phyloP scores from a whole-genome alignment of 2,797 vertebrate species.

The Lagodon rhomboides region DNA sequence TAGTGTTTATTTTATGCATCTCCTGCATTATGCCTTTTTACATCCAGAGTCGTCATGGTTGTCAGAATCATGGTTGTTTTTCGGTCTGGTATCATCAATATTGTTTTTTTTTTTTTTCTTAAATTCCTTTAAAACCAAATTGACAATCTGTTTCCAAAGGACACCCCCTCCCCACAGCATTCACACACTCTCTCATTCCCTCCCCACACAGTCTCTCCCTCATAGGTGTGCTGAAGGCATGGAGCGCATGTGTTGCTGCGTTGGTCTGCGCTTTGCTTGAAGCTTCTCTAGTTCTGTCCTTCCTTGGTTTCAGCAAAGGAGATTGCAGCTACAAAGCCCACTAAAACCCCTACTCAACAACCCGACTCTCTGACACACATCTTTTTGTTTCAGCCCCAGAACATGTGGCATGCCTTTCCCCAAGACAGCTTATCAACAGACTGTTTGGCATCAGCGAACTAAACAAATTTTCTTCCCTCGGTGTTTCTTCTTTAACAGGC shows the following conservation, averaged over 20 bases:
- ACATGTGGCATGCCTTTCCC: conserved; percentile 72
- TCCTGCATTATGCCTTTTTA: conserved; percentile 21
- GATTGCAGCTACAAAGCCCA: conserved; percentile 64
- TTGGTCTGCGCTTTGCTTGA: conserved; percentile 84
- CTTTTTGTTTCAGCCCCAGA: conserved; percentile 75
- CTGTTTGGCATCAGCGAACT: conserved; percentile 59
- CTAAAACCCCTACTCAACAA: conserved; percentile 50
- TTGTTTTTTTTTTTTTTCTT: background rate
- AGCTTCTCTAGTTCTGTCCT: conserved; percentile 75
- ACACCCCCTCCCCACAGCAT: background rate
- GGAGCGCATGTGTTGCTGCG: conserved; percentile 95
- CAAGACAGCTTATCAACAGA: conserved; percentile 63
- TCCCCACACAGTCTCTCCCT: conserved; percentile 78
- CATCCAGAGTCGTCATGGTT: conserved; percentile 24
- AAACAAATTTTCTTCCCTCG: conserved; percentile 67
- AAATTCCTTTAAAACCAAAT: conserved; percentile 8
- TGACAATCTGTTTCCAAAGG: conserved; percentile 71
- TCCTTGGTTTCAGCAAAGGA: conserved; percentile 77
- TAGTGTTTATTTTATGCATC: conserved; percentile 30
- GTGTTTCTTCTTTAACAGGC: conserved; percentile 80
- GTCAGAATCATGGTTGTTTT: conserved; percentile 36
- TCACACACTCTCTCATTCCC: conserved; percentile 54
- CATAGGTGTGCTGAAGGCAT: conserved; percentile 96
- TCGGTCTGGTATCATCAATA: conserved; percentile 12
- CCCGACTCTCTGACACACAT: conserved; percentile 55